These are phyloP conservation scores for Brienomyrus brachyistius DNA, from an alignment of 2,113 vertebrate genomes.

Conservation along the genomic window DNA sequence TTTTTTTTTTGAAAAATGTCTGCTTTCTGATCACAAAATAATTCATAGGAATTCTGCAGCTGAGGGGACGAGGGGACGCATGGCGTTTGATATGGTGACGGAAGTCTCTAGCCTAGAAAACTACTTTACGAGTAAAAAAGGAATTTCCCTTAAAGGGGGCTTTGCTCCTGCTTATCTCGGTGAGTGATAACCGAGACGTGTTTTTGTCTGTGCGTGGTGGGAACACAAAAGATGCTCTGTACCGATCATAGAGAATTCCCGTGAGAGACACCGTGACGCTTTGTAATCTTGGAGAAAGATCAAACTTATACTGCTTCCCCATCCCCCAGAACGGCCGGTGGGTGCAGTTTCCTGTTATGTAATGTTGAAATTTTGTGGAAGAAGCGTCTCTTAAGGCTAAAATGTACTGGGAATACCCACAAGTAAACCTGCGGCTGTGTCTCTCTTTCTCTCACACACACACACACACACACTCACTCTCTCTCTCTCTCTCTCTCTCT, in stretches of 20 bases:
- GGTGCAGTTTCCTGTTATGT: slow-evolving; percentile 17
- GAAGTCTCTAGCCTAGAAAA: background rate
- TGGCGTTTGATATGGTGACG: background rate
- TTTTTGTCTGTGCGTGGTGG: background rate
- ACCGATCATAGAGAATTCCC: background rate
- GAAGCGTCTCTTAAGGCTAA: background rate
- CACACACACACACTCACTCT: background rate
- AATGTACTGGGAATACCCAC: background rate
- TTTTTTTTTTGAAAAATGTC: background rate
- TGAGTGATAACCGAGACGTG: background rate
- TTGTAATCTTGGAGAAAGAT: slow-evolving; percentile 6
- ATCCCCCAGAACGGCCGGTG: background rate
- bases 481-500: background rate
- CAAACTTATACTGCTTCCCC: background rate
- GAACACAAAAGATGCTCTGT: background rate
- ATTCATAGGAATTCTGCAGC: background rate
- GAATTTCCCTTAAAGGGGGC: slow-evolving; percentile 2
- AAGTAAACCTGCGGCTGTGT: background rate
- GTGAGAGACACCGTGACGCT: background rate
- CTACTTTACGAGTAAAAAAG: background rate
- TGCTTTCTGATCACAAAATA: background rate
- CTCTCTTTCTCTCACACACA: background rate
- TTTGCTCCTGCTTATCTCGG: background rate
- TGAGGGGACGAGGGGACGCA: background rate
- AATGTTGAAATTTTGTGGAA: background rate